These are phyloP conservation scores for Ooceraea biroi DNA, from an alignment of 1,140 invertebrate genomes.

Conservation along the genomic window DNA sequence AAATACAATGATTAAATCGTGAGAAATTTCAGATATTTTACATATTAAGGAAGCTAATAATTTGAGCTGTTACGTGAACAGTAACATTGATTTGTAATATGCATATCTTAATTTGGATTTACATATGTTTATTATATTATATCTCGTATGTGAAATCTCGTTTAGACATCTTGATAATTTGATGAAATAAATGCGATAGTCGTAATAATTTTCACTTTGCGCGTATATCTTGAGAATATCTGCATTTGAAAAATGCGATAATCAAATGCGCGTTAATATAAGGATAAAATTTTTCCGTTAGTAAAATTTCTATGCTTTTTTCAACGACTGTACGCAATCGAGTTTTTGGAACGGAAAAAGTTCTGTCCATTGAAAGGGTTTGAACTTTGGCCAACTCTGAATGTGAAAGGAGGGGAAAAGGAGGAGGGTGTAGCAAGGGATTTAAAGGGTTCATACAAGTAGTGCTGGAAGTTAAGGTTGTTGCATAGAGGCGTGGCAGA, in stretches of 20 bases:
- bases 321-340: slow-evolving; percentile 56
- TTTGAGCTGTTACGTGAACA: slow-evolving; percentile 42
- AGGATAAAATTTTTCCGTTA: background rate
- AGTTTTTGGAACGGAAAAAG: slow-evolving; percentile 73
- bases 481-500: slow-evolving; percentile 78
- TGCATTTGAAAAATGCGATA: slow-evolving; percentile 17
- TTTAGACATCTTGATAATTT: slow-evolving; percentile 24
- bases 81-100: slow-evolving; percentile 45
- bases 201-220: slow-evolving; percentile 31
- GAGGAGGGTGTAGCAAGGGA: slow-evolving; percentile 62
- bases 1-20: slow-evolving; percentile 20
- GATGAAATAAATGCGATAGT: slow-evolving; percentile 19
- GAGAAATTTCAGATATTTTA: slow-evolving; percentile 28
- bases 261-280: slow-evolving; percentile 8
- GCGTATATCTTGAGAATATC: background rate
- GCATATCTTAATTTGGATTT: slow-evolving; percentile 32
- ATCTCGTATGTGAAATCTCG: slow-evolving; percentile 31
- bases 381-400: slow-evolving; percentile 74
- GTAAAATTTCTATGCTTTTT: slow-evolving; percentile 42
- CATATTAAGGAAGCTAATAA: slow-evolving; percentile 31
- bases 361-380: slow-evolving; percentile 76
- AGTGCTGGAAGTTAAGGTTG: slow-evolving; percentile 77
- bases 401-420: slow-evolving; percentile 43
- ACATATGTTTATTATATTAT: slow-evolving; percentile 21
- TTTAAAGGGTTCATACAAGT: slow-evolving; percentile 74